Evolutionary conservation across 1,140 invertebrate genomes (phyloP).

Genomic region (Periplaneta americana): DNA sequence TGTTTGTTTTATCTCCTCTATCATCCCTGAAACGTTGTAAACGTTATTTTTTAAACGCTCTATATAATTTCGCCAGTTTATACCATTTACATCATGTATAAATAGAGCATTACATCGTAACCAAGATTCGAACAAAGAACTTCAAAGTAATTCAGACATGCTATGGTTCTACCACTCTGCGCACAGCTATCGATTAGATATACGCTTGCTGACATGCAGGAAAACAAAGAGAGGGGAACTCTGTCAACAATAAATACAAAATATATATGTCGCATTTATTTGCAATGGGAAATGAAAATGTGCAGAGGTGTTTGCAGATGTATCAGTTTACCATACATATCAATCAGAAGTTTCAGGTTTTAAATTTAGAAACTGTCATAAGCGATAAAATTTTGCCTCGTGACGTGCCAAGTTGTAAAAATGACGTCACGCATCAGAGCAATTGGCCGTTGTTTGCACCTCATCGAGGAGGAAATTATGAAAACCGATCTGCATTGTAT

Average conservation of each 20-base stretch:
- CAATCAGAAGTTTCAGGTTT: neutral
- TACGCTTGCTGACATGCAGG: neutral
- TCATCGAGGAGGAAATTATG: no score
- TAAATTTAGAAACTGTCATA: neutral
- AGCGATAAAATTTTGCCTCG: neutral
- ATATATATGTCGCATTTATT: neutral
- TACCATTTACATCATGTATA: no score
- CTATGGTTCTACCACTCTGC: no score
- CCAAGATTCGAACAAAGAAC: no score
- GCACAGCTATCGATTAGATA: no score
- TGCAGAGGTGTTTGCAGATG: neutral
- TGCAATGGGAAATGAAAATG: neutral
- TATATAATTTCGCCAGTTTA: no score
- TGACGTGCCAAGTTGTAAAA: neutral
- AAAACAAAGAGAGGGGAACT: neutral
- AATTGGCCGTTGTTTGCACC: neutral
- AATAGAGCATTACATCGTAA: no score
- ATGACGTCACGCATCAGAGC: neutral
- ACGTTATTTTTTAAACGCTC: no score
- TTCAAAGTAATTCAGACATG: no score
- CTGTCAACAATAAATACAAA: neutral
- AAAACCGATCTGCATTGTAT: neutral
- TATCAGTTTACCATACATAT: neutral
- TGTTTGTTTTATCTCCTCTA: no score
- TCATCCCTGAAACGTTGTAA: no score